Evolutionary conservation across 2,888 invertebrate species (phyloP), one percentile per base, ranked within the genome.

Genomic region (Branchipolynoe longqiensis): DNA sequence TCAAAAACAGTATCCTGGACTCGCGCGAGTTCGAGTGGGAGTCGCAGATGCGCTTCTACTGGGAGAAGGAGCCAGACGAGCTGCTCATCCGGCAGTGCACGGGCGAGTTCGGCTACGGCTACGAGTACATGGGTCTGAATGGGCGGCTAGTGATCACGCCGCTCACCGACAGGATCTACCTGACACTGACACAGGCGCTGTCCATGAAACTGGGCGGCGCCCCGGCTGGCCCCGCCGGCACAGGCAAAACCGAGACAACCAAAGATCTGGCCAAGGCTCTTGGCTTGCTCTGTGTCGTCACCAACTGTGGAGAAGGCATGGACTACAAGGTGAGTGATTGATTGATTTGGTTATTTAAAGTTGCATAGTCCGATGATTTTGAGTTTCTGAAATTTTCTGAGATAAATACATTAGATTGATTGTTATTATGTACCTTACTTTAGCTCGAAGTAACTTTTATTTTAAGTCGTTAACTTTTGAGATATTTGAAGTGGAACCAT

Each of bases 121-220:
- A 98, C 93, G 98, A 98, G 93, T 98, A 98, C 93, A 98, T 98
- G 97, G 98, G 98, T 0, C 94, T 98, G 14, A 98, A 97, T 93
- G 98, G 97, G 0, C 95, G 98, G 59, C 95, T 98, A 85, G 98
- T 98, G 12, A 97, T 98, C 87, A 98, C 98, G 0, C 98, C 98
- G 0, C 94, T 98, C 2, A 98, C 98, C 0, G 98, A 98, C 93
- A 95, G 98, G 86, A 98, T 98, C 90, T 98, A 98, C 93, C 95
- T 98, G 86, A 98, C 98, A 0, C 96, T 98, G 85, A 98, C 98
- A 0, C 98, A 98, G 94, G 98, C 98, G 0, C 95, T 98, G 82
- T 96, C 97, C 0, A 97, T 98, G 97, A 96, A 97, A 89, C 95
- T 98, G 83, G 98, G 98, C 1, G 97, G 97, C 0, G 98, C 98